phyloP scores from a whole-genome alignment of 2,797 vertebrate species.

The Spheniscus humboldti region DNA sequence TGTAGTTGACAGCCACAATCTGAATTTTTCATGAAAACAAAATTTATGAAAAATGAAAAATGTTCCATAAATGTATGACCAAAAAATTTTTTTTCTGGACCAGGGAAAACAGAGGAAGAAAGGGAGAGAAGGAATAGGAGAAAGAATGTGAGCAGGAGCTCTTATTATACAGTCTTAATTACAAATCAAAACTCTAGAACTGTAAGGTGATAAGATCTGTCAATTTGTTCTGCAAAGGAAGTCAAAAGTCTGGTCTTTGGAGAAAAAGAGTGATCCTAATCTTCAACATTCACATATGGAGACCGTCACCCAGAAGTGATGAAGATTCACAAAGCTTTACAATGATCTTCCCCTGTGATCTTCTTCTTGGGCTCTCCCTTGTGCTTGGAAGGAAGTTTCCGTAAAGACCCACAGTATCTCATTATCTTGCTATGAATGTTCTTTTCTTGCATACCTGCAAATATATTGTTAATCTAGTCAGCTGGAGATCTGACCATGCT shows the following conservation, averaged over 20 bases:
- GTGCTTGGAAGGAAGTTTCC: neutral
- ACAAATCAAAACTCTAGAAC: neutral
- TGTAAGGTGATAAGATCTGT: neutral
- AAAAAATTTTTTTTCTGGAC: neutral
- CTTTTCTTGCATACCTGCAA: neutral
- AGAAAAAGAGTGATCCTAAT: neutral
- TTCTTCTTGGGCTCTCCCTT: neutral
- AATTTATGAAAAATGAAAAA: neutral
- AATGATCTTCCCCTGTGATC: neutral
- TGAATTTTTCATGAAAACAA: neutral
- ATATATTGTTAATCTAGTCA: neutral
- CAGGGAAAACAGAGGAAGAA: neutral
- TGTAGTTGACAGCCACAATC: neutral
- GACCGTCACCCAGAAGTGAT: neutral
- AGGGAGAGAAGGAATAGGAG: neutral
- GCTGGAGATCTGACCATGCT: neutral
- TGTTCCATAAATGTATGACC: accelerated
- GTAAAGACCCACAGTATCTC: neutral
- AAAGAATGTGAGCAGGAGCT: neutral
- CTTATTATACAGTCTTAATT: neutral
- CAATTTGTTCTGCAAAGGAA: neutral
- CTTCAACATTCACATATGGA: neutral
- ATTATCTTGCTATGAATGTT: neutral
- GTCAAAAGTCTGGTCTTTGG: neutral
- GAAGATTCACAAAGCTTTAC: neutral